Evolutionary conservation across 2,888 invertebrate species (phyloP), one percentile per base, ranked within the genome.

Genomic region (Fragum fragum): DNA sequence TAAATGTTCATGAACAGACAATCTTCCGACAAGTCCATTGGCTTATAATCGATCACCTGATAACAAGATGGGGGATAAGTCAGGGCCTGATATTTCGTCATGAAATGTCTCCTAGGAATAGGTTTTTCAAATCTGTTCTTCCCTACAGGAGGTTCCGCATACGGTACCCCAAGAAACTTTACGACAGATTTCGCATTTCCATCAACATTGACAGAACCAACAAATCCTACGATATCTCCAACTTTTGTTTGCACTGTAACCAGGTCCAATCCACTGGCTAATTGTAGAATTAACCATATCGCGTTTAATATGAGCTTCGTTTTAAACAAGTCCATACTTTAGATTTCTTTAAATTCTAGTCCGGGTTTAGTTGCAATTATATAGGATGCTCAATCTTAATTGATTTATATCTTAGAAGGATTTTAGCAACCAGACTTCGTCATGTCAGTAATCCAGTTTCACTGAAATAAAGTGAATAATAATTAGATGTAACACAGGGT

Each of bases 91-190:
- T 73, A 76, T 3, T 55, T 59, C n/a, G 29, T 29, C 18, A 21
- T 63, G 47, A 81, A 84, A 28, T 75, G 71, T 14, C 78, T 76
- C 66, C 79, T 83, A 21, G 80, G 75, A n/a, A 80, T 59, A 0
- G 83, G 77, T 55, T 74, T 77, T 32, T 59, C 23, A 42, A 84
- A 81, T 18, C 84, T 52, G 52, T 79, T 73, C 16, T 76, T 59
- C 7, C 81, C 84, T 2, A 66, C 71, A 6, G 84, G 68, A 3
- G 78, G 29, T 57, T 84, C 84, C 3, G 84, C 84, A 66, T 73
- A 84, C 21, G 84, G 84, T 63, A 84, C 79, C 14, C 81, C 76
- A 1, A 79, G 72, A 57, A 84, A 84, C n/a, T 69, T 76, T 21
- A 72, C 57, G 9, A 83, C 52, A 9, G 16, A n/a, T 52, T 68